Percentiles rank a stretch among this genome's conserved stretches.
These are phyloP conservation scores for Nemapogon koenigi DNA, from an alignment of 2,888 invertebrate species.

Conservation along the genomic window DNA sequence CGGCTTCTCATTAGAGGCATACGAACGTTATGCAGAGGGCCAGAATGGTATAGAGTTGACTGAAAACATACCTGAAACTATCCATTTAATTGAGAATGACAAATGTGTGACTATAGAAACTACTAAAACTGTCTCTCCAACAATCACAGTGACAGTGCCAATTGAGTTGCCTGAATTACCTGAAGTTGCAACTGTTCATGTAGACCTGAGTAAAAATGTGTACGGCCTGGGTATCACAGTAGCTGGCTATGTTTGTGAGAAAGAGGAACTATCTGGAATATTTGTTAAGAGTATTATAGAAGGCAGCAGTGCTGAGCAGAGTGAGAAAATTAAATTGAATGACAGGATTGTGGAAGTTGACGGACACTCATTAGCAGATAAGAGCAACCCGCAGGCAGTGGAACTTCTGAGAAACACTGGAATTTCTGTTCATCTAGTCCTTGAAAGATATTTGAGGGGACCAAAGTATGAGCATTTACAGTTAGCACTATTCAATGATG, in stretches of 20 bases:
- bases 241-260: slow-evolving; percentile 96
- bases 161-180: slow-evolving; percentile 71
- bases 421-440: slow-evolving; percentile 84
- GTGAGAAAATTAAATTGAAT: slow-evolving; percentile 90
- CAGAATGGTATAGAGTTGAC: slow-evolving; percentile 33
- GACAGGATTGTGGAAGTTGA: slow-evolving; percentile 98
- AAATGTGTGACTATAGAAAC: slow-evolving; percentile 42
- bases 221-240: slow-evolving; percentile 95
- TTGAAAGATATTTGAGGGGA: slow-evolving; percentile 92
- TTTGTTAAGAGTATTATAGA: slow-evolving; percentile 98
- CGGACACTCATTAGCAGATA: slow-evolving; percentile 86
- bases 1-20: slow-evolving; percentile 62
- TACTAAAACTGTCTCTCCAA: slow-evolving; percentile 38
- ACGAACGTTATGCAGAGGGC: slow-evolving; percentile 43
- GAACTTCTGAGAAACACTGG: slow-evolving; percentile 94
- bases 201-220: slow-evolving; percentile 89
- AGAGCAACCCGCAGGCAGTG: slow-evolving; percentile 96
- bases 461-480: slow-evolving; percentile 92
- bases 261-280: slow-evolving; percentile 98
- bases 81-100: slow-evolving; percentile 51
- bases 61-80: slow-evolving; percentile 42
- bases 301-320: slow-evolving; percentile 94
- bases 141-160: slow-evolving; percentile 57
- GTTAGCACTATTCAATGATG: slow-evolving; percentile 77
- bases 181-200: slow-evolving; percentile 90